A percentile compares a stretch with the other conserved stretches of the same genome.
Evolutionary conservation across 2,888 invertebrate genomes (phyloP).

Genomic region (Cepaea hortensis): DNA sequence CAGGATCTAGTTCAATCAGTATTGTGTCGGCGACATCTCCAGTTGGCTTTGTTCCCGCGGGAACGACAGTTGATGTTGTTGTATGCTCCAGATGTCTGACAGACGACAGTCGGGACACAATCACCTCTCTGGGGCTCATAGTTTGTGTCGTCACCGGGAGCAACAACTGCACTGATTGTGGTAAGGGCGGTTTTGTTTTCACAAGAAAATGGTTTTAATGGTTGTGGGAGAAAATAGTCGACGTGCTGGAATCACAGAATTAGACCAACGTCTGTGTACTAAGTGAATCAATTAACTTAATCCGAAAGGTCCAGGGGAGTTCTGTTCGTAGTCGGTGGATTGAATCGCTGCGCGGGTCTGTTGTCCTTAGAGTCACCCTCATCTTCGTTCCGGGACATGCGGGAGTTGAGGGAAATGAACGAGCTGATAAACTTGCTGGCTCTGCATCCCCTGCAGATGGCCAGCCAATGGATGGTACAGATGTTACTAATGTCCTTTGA

Average conservation of each 20-base stretch:
- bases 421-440: too few species aligned
- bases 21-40: not conserved
- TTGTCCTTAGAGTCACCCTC: too few species aligned
- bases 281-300: not conserved
- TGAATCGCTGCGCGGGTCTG: too few species aligned
- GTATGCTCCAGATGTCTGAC: conserved; percentile 15
- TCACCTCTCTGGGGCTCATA: not conserved
- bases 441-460: too few species aligned
- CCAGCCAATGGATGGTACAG: too few species aligned
- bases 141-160: not conserved
- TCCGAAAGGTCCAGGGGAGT: not conserved
- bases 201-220: not conserved
- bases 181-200: not conserved
- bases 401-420: too few species aligned
- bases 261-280: not conserved
- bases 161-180: not conserved
- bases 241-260: not conserved
- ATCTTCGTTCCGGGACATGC: too few species aligned
- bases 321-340: not conserved
- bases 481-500: too few species aligned
- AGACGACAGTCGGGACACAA: not conserved
- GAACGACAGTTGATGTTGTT: not conserved
- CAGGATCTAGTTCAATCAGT: not conserved
- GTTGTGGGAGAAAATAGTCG: not conserved
- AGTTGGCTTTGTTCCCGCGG: not conserved